Evolutionary conservation across 1,140 invertebrate genomes (phyloP).

Genomic region (Coelopa frigida): DNA sequence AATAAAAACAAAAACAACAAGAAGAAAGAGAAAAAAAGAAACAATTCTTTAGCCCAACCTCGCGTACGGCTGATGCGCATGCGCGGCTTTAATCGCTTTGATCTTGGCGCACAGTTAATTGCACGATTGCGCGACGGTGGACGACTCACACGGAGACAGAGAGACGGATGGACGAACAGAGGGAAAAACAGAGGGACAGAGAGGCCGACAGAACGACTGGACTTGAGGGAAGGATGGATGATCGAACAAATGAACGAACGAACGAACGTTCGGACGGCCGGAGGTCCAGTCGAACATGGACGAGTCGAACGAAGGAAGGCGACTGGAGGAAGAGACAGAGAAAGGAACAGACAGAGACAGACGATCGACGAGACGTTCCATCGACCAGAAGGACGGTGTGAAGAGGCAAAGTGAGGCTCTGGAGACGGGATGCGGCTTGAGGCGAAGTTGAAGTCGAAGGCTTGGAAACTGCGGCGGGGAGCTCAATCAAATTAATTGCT

Average conservation of each 20-base stretch:
- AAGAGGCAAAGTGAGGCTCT: background rate
- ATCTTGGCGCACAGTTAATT: constrained; percentile 43
- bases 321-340: background rate
- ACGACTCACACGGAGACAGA: constrained; percentile 12
- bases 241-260: too few relatives aligned
- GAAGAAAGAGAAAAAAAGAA: too few relatives aligned
- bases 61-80: constrained; percentile 8
- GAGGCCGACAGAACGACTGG: too few relatives aligned
- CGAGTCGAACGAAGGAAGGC: background rate
- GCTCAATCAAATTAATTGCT: constrained; percentile 43
- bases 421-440: background rate
- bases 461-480: constrained; percentile 27
- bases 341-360: background rate
- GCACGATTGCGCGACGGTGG: constrained; percentile 34
- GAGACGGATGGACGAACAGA: background rate
- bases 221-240: too few relatives aligned
- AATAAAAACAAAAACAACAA: too few relatives aligned
- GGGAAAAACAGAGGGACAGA: background rate
- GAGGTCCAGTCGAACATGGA: too few relatives aligned
- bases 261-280: too few relatives aligned
- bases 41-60: too few relatives aligned
- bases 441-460: background rate
- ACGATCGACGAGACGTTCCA: background rate
- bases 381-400: background rate
- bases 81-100: constrained; percentile 41